phyloP scores from a whole-genome alignment of 2,113 vertebrate genomes.

The Isichthys henryi region DNA sequence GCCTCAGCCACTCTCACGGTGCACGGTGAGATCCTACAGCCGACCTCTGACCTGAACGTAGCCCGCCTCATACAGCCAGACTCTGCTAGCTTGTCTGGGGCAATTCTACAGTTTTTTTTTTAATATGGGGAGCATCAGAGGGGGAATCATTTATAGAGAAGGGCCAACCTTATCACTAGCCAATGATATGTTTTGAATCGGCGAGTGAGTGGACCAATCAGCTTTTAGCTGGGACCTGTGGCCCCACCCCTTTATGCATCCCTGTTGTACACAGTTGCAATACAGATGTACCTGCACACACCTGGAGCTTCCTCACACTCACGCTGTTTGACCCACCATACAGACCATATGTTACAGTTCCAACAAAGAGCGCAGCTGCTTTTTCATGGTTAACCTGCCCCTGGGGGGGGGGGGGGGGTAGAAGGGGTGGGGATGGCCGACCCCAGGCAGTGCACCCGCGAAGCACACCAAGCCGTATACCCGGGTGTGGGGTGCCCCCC shows the following conservation, averaged over 20 bases:
- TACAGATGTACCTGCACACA: background rate
- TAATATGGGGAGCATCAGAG: background rate
- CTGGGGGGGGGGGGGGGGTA: background rate
- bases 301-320: background rate
- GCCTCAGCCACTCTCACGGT: slow-evolving; percentile 82
- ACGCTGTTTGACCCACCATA: background rate
- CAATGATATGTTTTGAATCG: background rate
- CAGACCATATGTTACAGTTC: background rate
- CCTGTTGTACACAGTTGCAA: background rate
- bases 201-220: background rate
- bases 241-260: background rate
- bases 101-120: background rate
- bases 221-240: background rate
- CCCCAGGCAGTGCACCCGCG: no score
- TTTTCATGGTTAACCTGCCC: background rate
- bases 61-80: background rate
- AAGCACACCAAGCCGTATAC: no score
- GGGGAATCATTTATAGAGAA: background rate
- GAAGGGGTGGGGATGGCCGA: no score
- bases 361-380: background rate
- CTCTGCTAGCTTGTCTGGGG: background rate
- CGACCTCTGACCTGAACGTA: background rate
- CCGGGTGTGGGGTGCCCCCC: no score
- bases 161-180: background rate
- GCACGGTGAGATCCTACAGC: slow-evolving; percentile 66